A percentile compares a stretch with the other conserved stretches of the same genome.
These are phyloP conservation scores for Platycnemis pennipes DNA, from an alignment of 2,888 invertebrate genomes.

Conservation along the genomic window DNA sequence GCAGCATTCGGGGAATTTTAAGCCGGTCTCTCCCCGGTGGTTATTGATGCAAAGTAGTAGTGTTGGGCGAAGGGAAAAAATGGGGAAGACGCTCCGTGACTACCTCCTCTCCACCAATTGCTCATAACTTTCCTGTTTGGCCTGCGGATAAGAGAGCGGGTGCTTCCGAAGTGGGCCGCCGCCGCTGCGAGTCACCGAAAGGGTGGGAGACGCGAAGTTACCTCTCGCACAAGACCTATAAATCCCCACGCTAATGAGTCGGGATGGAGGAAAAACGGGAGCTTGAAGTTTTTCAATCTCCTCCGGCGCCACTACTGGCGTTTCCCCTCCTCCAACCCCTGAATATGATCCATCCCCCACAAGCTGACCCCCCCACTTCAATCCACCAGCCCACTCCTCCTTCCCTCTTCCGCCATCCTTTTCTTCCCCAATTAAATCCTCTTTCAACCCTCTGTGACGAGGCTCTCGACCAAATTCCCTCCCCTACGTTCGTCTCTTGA, in stretches of 20 bases:
- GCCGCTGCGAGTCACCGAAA: background rate
- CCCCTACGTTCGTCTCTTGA: background rate
- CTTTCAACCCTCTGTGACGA: background rate
- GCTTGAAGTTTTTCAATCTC: background rate
- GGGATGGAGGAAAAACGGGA: background rate
- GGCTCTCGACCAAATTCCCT: background rate
- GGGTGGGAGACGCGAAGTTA: background rate
- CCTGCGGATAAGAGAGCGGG: background rate
- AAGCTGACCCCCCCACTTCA: too few species aligned
- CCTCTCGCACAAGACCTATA: conserved; percentile 12
- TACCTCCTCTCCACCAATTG: background rate
- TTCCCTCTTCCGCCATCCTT: background rate
- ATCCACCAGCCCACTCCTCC: background rate
- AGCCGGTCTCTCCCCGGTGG: background rate
- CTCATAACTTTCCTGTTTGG: conserved; percentile 14
- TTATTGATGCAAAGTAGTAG: conserved; percentile 8
- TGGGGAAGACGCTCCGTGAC: background rate
- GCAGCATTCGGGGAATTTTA: conserved; percentile 19
- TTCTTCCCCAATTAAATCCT: conserved; percentile 18
- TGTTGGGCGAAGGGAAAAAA: background rate
- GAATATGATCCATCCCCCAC: background rate
- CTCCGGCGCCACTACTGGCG: background rate
- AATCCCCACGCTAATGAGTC: conserved; percentile 29
- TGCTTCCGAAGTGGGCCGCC: background rate
- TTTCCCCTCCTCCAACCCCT: background rate